Percentiles rank a stretch among this genome's conserved stretches.
These are phyloP conservation scores for Trematomus loennbergii DNA, from an alignment of 2,113 vertebrate genomes.

Conservation along the genomic window DNA sequence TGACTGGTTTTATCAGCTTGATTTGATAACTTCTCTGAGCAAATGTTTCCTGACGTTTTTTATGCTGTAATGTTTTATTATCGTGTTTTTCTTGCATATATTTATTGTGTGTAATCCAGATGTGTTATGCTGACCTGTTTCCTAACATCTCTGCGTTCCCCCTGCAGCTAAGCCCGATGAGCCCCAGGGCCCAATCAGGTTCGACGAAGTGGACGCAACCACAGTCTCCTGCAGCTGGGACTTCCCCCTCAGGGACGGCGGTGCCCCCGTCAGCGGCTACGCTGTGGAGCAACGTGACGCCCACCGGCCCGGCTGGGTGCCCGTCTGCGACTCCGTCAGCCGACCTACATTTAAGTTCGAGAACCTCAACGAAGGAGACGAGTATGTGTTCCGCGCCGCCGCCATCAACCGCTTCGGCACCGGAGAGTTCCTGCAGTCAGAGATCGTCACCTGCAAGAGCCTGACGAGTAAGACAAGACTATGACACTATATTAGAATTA, in stretches of 20 bases:
- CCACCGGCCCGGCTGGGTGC: slow-evolving; percentile 96
- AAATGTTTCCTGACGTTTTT: too few relatives aligned
- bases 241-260: slow-evolving; percentile 92
- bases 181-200: slow-evolving; percentile 89
- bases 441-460: slow-evolving; percentile 93
- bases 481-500: too few relatives aligned
- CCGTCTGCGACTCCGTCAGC: slow-evolving; percentile 94
- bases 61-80: too few relatives aligned
- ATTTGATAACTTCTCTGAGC: too few relatives aligned
- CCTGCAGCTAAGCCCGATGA: slow-evolving; percentile 93
- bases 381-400: slow-evolving; percentile 97
- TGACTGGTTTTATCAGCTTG: too few relatives aligned
- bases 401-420: slow-evolving; percentile 95
- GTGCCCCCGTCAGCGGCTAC: slow-evolving; percentile 93
- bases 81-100: too few relatives aligned
- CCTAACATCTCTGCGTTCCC: too few relatives aligned
- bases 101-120: too few relatives aligned
- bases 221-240: slow-evolving; percentile 94
- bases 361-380: slow-evolving; percentile 92
- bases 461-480: slow-evolving; percentile 88
- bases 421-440: slow-evolving; percentile 95
- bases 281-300: slow-evolving; percentile 96
- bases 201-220: slow-evolving; percentile 94
- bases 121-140: too few relatives aligned
- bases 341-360: slow-evolving; percentile 92